Evolutionary conservation across 2,888 invertebrate species (phyloP), one percentile per base, ranked within the genome.

Genomic region (Anarsia innoxiella): DNA sequence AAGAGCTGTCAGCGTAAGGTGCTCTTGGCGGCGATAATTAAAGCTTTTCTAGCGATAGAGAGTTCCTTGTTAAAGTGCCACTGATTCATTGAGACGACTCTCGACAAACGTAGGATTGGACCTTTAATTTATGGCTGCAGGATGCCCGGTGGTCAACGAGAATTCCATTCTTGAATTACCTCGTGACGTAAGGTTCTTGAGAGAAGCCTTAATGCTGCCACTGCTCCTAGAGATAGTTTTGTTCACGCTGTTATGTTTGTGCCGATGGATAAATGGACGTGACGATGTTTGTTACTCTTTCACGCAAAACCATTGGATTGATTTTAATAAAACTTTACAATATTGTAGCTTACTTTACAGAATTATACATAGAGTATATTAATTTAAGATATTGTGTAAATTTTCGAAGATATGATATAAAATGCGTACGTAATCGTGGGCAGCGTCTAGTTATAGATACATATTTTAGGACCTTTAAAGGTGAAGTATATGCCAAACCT

Each of bases 101-200:
- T 36, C 45, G 46, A 48, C 46, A 45, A 48, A 44, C 44, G 45
- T 40, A 39, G 52, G 50, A 52, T 55, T 52, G 53, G 32, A 48
- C 50, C 45, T 46, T 51, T 51, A 56, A 56, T 58, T 58, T 53
- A 53, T 56, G 51, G 44, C 39, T 38, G 36, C 38, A 45, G 49
- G 48, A 43, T 51, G 38, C 8, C 19, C 19, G 19, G n/a, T 8
- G 19, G 19, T 5, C 4, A 19, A 8, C 19, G 19, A 8, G 42
- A 39, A 44, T 45, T 42, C 51, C 45, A 50, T 53, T 51, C 48
- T 52, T 49, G 46, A 40, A 51, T 27, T 26, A 14, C 23, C 49
- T 50, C 49, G 54, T 51, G 51, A 49, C 45, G 44, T 46, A 43
- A 41, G 32, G 23, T 36, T 38, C 41, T 36, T 29, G 27, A 27